These are phyloP conservation scores for Metridium senile DNA, from an alignment of 92 coral and sea anemone species.

Conservation along the genomic window DNA sequence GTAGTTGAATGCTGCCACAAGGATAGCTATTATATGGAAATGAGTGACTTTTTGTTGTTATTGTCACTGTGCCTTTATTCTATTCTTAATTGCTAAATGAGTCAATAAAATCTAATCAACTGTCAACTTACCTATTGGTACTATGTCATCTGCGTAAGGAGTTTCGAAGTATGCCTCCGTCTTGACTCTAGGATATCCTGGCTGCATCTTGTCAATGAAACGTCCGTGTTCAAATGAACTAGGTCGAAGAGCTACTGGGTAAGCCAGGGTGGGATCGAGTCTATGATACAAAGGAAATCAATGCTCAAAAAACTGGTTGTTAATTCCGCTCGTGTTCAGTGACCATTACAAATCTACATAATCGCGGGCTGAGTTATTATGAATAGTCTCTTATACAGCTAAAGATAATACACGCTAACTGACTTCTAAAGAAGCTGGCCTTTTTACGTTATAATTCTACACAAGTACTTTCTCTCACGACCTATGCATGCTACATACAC, in stretches of 20 bases:
- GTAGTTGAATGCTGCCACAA: too few relatives aligned
- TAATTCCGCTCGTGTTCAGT: conserved; percentile 2
- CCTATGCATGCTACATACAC: background rate
- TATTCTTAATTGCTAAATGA: too few relatives aligned
- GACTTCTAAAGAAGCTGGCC: too few relatives aligned
- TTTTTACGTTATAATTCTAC: too few relatives aligned
- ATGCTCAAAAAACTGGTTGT: background rate
- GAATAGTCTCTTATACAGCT: too few relatives aligned
- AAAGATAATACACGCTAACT: too few relatives aligned
- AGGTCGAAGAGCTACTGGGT: conserved; percentile 81
- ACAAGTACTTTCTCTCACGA: background rate
- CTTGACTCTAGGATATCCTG: conserved; percentile 61
- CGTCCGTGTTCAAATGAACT: conserved; percentile 87
- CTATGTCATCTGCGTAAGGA: conserved; percentile 55
- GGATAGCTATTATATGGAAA: too few relatives aligned
- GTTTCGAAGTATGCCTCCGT: conserved; percentile 64
- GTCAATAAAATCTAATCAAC: background rate
- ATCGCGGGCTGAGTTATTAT: too few relatives aligned
- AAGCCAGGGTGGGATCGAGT: conserved; percentile 85
- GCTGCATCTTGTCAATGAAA: conserved; percentile 89
- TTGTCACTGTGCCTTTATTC: too few relatives aligned
- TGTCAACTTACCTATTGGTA: conserved; percentile 63
- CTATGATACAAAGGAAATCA: conserved; percentile 35
- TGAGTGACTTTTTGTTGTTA: too few relatives aligned
- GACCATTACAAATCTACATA: background rate